Base-by-base conservation (phyloP, 2,797 vertebrate species). In the Pipistrellus pipistrellus region DNA sequence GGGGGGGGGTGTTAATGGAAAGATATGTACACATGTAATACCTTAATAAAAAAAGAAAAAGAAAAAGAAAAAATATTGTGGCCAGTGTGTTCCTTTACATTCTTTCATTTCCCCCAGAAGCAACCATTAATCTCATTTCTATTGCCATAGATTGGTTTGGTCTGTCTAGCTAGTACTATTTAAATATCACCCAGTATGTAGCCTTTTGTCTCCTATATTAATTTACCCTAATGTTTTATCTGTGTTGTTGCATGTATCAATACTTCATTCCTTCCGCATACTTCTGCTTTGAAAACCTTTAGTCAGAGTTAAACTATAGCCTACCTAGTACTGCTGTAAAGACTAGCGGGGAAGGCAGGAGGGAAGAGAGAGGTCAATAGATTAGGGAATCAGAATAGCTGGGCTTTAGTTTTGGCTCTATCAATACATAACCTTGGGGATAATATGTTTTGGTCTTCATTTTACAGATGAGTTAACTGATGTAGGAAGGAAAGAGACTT, bases 361-460 rank as follows among this genome's bases (percentile, higher is more conserved):
- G n/a, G 76, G 30, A 75, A 30, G 53, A 76, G 38, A 71, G 13
- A 38, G 85, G 6, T 59, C 57, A 71, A 1, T 27, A 23, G 71
- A 32, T 32, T 86, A 73, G 55, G 30, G 82, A 88, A 64, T 87
- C 68, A 76, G 59, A 53, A 87, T 27, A 69, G 2, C 27, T 90
- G 38, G 35, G 38, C 75, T 78, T 51, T 77, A 85, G 77, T 80
- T 66, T 62, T 71, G 78, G 10, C 32, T 95, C 59, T 86, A 64
- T 88, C 80, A 89, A 21, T 75, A 72, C 4, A 21, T 55, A 88
- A 85, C 21, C 9, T 94, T 95, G 75, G 59, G 41, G 55, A 87
- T 68, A 64, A 86, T 83, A 59, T 73, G 8, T 55, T 96, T 91
- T 85, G 68, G 46, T 69, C n/a, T 96, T 87, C 38, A 88, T 95